Evolutionary conservation across 2,888 invertebrate genomes (phyloP), one percentile per base, ranked within the genome.

Genomic region (Automeris io): DNA sequence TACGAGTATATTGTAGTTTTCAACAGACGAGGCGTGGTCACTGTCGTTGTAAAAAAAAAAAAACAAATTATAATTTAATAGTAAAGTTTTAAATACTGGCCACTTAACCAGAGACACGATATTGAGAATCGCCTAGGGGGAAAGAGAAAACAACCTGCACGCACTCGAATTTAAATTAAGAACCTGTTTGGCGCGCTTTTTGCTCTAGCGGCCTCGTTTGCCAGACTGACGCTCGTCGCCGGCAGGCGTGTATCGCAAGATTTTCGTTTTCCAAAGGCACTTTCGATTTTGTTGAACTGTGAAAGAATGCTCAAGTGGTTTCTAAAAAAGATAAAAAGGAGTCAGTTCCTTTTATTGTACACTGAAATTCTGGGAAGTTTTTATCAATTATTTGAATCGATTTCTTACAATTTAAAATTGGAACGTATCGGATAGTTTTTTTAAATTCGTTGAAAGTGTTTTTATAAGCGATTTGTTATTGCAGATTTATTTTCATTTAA

Each of bases 111-210:
- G 16, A 16, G 29, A 29, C 16, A 29, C 5, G 29, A 33, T 19
- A 21, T 33, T 21, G 41, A 32, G 18, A 35, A 47, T 40, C 51
- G 54, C 62, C 61, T 49, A 55, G 42, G 57, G 64, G 52, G 55
- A 61, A 67, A 72, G 71, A 70, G 76, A 79, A 78, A 79, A 71
- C 62, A 61, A 75, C 73, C 65, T 74, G 79, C 62, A 54, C 55
- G 58, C 66, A 62, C 51, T 54, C 44, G 66, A 76, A 72, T 76
- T 73, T 61, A 57, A 72, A 70, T 61, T 62, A 41, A 56, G 56
- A 74, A 80, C 82, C 73, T 73, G 82, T 74, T 76, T 57, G 54
- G 60, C 55, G 54, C 60, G 54, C 62, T 73, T 80, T 77, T 71
- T 67, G 61, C 64, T 63, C 54, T 63, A 61, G 57, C 57, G 70